A percentile compares a stretch with the other conserved stretches of the same genome.
Evolutionary conservation across 2,888 invertebrate genomes (phyloP).

Genomic region (Frankliniella intonsa): DNA sequence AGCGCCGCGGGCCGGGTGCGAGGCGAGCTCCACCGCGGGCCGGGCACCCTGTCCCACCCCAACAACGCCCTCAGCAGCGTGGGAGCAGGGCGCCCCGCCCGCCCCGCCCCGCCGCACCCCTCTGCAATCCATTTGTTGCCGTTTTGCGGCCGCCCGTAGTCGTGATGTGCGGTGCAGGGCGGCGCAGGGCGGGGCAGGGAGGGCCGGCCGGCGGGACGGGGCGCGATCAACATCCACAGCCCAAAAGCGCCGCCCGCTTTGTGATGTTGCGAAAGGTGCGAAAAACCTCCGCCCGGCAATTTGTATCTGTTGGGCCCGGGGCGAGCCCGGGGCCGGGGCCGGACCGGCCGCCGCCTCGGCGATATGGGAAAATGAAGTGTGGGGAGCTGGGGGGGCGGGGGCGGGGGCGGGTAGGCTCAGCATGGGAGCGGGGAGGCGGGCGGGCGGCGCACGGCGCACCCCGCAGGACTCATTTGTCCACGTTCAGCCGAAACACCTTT

Average conservation of each 20-base stretch:
- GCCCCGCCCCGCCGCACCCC: background rate
- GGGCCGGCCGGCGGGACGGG: no score
- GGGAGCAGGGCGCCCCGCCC: background rate
- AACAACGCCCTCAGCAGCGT: no score
- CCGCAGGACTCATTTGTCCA: background rate
- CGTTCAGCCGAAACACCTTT: conserved; percentile 8
- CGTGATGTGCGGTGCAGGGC: no score
- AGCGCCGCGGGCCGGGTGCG: no score
- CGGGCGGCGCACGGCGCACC: background rate
- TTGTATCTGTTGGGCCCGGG: conserved; percentile 26
- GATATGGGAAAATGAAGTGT: conserved; percentile 11
- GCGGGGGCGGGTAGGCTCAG: background rate
- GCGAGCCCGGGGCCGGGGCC: no score
- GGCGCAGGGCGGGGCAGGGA: no score
- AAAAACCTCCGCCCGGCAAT: conserved; percentile 19
- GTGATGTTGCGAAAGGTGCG: conserved; percentile 37
- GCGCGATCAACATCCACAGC: no score
- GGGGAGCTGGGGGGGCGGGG: background rate
- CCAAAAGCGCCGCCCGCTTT: conserved; percentile 29
- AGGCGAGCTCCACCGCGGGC: no score
- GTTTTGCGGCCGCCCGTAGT: background rate
- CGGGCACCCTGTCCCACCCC: no score
- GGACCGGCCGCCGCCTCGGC: background rate
- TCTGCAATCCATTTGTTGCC: background rate
- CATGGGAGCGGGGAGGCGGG: no score